Evolutionary conservation across 1,140 invertebrate species (phyloP).

Genomic region (Plutomurus gul): DNA sequence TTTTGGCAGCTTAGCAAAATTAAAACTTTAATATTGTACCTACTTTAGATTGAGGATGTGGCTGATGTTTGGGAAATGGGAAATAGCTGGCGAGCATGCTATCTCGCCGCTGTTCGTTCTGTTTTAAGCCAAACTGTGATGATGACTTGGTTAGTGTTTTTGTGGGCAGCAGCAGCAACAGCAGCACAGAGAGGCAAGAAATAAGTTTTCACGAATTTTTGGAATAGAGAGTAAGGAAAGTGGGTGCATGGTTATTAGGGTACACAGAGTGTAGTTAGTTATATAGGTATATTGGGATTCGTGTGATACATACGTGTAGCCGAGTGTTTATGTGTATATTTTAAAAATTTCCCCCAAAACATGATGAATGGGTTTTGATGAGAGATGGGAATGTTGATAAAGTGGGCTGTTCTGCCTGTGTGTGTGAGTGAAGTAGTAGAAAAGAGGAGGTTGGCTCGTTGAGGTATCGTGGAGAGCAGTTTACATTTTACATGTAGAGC

Average conservation of each 20-base stretch:
- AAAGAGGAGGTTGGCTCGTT: constrained; percentile 31
- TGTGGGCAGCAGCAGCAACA: neutral
- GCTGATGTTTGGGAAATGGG: constrained; percentile 16
- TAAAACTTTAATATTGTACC: constrained; percentile 2
- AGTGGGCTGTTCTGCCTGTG: constrained; percentile 31
- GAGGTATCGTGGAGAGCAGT: neutral
- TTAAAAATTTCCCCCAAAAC: constrained; percentile 40
- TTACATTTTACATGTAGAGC: neutral
- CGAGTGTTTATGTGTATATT: constrained; percentile 28
- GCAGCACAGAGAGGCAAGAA: neutral
- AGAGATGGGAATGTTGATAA: constrained; percentile 51
- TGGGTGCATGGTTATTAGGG: neutral
- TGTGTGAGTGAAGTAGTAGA: constrained; percentile 26
- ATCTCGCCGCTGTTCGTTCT: neutral
- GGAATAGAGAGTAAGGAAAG: neutral
- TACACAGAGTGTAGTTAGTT: neutral
- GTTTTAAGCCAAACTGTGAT: constrained; percentile 7
- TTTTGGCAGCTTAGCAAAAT: constrained; percentile 29
- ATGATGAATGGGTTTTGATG: constrained; percentile 52
- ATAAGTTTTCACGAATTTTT: neutral
- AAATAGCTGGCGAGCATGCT: constrained; percentile 17
- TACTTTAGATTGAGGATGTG: neutral
- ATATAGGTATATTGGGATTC: neutral
- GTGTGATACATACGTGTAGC: neutral
- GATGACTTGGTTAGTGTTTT: constrained; percentile 12